phyloP scores from a whole-genome alignment of 2,888 invertebrate genomes.

The Papilio demoleus region DNA sequence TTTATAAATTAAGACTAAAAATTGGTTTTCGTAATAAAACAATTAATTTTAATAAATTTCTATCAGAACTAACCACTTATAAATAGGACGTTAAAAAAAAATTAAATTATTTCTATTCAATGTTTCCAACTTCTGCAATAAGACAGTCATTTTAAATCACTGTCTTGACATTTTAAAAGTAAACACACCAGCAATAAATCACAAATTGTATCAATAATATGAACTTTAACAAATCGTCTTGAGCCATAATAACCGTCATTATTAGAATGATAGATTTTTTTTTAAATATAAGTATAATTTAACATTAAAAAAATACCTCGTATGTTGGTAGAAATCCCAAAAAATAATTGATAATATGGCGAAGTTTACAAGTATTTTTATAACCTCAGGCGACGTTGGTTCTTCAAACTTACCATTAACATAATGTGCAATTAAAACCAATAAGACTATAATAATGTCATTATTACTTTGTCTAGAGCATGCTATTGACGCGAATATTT shows the following conservation, averaged over 20 bases:
- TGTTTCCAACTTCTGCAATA: constrained; percentile 17
- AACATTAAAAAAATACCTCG: background rate
- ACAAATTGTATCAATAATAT: constrained; percentile 22
- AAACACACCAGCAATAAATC: constrained; percentile 43
- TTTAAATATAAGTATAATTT: background rate
- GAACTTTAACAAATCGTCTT: constrained; percentile 38
- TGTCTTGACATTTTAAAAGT: constrained; percentile 48
- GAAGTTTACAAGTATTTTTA: too few species aligned
- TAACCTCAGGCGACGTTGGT: too few species aligned
- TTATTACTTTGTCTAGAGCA: too few species aligned
- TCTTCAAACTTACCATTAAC: too few species aligned
- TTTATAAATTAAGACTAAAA: too few species aligned
- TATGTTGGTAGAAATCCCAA: too few species aligned
- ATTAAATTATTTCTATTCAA: background rate
- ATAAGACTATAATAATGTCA: too few species aligned
- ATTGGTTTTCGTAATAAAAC: too few species aligned
- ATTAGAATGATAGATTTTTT: constrained; percentile 27
- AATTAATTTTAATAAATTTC: too few species aligned
- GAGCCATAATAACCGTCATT: constrained; percentile 29
- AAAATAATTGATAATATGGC: too few species aligned
- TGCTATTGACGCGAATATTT: too few species aligned
- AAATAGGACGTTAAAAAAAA: constrained; percentile 29
- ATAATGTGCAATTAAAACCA: too few species aligned
- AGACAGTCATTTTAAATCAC: constrained; percentile 30
- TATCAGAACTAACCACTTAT: background rate